Evolutionary conservation across 2,113 vertebrate species (phyloP).

Genomic region (Pachycephala philippinensis): DNA sequence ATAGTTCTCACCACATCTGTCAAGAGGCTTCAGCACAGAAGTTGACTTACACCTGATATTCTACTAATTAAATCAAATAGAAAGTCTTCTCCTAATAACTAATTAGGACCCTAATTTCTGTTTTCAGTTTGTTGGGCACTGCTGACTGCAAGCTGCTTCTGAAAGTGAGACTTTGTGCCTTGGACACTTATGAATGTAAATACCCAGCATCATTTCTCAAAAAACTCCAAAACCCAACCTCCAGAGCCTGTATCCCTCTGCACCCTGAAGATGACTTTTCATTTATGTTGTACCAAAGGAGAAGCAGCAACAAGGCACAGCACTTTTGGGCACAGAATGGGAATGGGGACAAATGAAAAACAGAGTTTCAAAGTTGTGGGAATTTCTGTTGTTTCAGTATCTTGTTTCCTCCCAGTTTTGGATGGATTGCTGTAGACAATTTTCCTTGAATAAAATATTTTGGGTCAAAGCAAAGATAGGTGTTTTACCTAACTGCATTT

Average conservation of each 20-base stretch:
- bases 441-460: background rate
- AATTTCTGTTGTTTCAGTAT: background rate
- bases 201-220: background rate
- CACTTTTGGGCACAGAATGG: background rate
- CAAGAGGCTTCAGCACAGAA: background rate
- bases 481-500: background rate
- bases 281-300: background rate
- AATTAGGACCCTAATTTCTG: background rate
- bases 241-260: background rate
- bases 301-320: background rate
- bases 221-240: accelerated
- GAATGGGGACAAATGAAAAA: background rate
- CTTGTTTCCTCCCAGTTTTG: background rate
- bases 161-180: background rate
- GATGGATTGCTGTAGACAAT: background rate
- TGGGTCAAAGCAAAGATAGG: background rate
- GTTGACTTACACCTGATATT: background rate
- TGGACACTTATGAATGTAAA: background rate
- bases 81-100: background rate
- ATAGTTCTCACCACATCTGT: background rate
- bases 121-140: background rate
- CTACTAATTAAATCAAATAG: background rate
- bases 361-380: background rate
- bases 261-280: background rate
- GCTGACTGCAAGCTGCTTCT: background rate